phyloP scores from a whole-genome alignment of 2,888 invertebrate species.

The Teinopalpus imperialis region DNA sequence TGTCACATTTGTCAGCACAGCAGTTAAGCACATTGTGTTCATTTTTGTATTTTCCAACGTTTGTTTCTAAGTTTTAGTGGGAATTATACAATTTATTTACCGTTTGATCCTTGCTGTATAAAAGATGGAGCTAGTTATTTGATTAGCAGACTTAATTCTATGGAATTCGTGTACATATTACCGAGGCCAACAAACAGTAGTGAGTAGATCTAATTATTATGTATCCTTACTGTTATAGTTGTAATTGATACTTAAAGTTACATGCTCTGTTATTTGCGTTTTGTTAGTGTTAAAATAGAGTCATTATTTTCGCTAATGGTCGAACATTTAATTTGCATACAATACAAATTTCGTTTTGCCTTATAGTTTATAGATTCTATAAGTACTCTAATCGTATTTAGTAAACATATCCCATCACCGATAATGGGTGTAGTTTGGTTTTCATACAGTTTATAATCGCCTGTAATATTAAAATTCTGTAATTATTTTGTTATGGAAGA shows the following conservation, averaged over 20 bases:
- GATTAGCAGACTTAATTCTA: constrained; percentile 53
- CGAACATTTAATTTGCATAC: constrained; percentile 71
- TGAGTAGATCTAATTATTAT: constrained; percentile 56
- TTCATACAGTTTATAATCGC: constrained; percentile 27
- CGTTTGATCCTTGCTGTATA: constrained; percentile 32
- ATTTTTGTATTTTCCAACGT: constrained; percentile 36
- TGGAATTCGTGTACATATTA: constrained; percentile 60
- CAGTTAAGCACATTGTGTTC: constrained; percentile 49
- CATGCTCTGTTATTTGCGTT: constrained; percentile 44
- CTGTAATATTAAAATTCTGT: constrained; percentile 28
- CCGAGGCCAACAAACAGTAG: constrained; percentile 59
- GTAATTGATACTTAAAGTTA: constrained; percentile 47
- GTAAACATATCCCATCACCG: constrained; percentile 33
- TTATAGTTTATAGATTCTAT: constrained; percentile 40
- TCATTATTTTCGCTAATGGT: constrained; percentile 61
- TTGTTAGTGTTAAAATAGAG: constrained; percentile 49
- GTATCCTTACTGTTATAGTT: constrained; percentile 38
- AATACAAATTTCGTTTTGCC: constrained; percentile 58
- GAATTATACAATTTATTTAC: constrained; percentile 33
- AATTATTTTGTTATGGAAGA: constrained; percentile 48
- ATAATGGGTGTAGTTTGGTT: constrained; percentile 30
- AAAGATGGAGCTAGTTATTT: constrained; percentile 55
- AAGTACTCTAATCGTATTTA: constrained; percentile 26
- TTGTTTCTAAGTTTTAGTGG: constrained; percentile 28
- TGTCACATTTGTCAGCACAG: constrained; percentile 54